Conservation (phyloP, 2,797 vertebrate species). For the Sus cebifrons region DNA sequence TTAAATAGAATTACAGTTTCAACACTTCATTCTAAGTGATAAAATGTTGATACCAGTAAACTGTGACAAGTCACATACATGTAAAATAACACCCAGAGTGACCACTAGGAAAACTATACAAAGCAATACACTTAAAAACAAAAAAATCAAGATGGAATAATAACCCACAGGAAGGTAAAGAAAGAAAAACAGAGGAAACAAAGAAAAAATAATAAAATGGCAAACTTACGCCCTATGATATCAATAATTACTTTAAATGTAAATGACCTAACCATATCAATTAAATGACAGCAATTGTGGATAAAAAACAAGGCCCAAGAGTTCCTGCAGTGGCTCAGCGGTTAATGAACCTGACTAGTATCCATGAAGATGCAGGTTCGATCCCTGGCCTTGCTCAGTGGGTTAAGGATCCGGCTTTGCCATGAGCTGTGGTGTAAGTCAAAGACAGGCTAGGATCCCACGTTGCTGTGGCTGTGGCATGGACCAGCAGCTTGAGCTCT, state of each 20-base stretch:
- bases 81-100: not conserved
- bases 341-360: too few relatives aligned
- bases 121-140: conserved; percentile 31
- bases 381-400: too few relatives aligned
- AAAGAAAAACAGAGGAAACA: conserved; percentile 58
- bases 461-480: too few relatives aligned
- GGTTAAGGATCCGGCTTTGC: too few relatives aligned
- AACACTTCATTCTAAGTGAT: conserved; percentile 30
- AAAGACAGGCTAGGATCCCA: too few relatives aligned
- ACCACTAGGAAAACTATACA: conserved; percentile 5
- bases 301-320: conserved; percentile 17
- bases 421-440: too few relatives aligned
- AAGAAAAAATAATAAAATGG: conserved; percentile 48
- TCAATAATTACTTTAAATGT: conserved; percentile 41
- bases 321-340: too few relatives aligned
- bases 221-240: not conserved
- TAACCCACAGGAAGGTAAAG: conserved; percentile 27
- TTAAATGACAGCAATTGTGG: conserved; percentile 12
- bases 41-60: not conserved
- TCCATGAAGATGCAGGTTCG: too few relatives aligned
- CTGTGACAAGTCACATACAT: not conserved
- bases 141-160: conserved; percentile 52
- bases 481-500: too few relatives aligned
- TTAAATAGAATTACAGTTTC: conserved; percentile 49
- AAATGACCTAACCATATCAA: conserved; percentile 7